A percentile compares a stretch with the other conserved stretches of the same genome.
These are phyloP conservation scores for Osmerus eperlanus DNA, from an alignment of 2,113 vertebrate genomes.

Conservation along the genomic window DNA sequence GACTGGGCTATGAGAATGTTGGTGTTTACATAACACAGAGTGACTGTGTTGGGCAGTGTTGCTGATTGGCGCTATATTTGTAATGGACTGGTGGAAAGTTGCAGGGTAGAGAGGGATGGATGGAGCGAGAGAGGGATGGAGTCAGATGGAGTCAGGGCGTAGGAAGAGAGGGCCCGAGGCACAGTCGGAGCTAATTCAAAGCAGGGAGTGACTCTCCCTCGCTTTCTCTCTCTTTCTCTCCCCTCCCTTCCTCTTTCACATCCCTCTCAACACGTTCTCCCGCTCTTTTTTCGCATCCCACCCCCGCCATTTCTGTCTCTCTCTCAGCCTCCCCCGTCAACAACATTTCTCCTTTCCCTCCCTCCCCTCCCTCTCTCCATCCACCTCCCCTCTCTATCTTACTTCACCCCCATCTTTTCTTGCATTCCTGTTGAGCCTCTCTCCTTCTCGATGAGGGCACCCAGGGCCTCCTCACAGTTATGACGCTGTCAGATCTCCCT, in stretches of 20 bases:
- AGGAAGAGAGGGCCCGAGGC: constrained; percentile 44
- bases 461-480: too few species aligned
- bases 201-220: constrained; percentile 40
- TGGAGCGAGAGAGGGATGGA: constrained; percentile 20
- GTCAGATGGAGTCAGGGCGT: constrained; percentile 30
- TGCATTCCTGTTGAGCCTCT: too few species aligned
- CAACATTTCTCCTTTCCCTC: background rate
- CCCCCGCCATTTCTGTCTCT: too few species aligned
- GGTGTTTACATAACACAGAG: constrained; percentile 62
- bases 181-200: constrained; percentile 37
- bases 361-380: background rate
- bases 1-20: constrained; percentile 8
- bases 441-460: too few species aligned
- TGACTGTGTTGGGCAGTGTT: constrained; percentile 23
- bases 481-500: too few species aligned
- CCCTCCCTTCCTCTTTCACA: constrained; percentile 5
- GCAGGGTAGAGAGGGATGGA: constrained; percentile 23
- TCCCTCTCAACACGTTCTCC: background rate
- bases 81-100: background rate
- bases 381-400: background rate
- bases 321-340: too few species aligned
- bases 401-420: too few species aligned
- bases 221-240: constrained; percentile 2
- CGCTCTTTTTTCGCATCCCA: too few species aligned
- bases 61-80: constrained; percentile 21